These are phyloP conservation scores for Cranoglanis bouderius DNA, from an alignment of 2,113 vertebrate species.

Conservation along the genomic window DNA sequence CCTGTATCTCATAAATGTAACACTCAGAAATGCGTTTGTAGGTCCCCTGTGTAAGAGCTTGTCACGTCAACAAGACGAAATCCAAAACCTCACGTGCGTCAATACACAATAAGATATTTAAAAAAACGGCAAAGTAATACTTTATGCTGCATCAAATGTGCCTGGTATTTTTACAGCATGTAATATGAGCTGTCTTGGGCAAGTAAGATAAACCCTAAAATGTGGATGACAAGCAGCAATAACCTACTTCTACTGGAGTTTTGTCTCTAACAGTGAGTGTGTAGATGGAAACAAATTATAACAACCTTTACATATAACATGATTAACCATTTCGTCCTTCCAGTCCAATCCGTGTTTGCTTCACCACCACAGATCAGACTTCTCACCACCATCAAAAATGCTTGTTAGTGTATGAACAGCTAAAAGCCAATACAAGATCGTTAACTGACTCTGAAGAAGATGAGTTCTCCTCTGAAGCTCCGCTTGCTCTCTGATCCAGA, in stretches of 20 bases:
- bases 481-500: not conserved
- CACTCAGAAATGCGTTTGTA: not conserved
- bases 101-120: not conserved
- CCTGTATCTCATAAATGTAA: constrained; percentile 20
- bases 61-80: constrained; percentile 21
- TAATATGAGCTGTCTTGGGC: not conserved
- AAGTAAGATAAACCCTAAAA: not conserved
- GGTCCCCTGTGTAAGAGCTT: constrained; percentile 12
- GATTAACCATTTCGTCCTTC: not conserved
- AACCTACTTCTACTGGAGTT: not conserved
- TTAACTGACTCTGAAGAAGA: not conserved
- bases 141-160: constrained; percentile 26
- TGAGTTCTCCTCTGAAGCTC: not conserved
- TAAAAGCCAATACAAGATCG: not conserved
- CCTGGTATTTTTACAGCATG: constrained; percentile 33
- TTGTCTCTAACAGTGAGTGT: not conserved
- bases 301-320: not conserved
- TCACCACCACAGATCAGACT: not conserved
- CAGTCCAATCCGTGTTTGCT: not conserved
- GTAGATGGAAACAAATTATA: constrained; percentile 3
- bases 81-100: constrained; percentile 1
- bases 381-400: not conserved
- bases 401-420: constrained; percentile 5
- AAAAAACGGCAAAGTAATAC: not conserved
- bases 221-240: not conserved